Base-by-base conservation (phyloP, 1,140 invertebrate genomes). In the Psilanteris sp. region DNA sequence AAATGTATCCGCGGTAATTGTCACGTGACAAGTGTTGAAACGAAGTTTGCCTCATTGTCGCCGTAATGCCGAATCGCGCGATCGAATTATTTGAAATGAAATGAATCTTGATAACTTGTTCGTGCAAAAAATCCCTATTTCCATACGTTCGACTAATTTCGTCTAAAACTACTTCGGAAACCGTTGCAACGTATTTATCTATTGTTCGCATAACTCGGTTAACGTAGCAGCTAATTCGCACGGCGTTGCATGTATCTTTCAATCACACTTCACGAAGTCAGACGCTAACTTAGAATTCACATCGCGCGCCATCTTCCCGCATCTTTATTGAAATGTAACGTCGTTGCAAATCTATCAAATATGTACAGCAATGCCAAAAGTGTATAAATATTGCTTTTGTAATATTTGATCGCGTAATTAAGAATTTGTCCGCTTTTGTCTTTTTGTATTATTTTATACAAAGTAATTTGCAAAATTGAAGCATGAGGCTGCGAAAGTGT, bases 201-300 rank as follows among this genome's bases (percentile, higher is more conserved):
- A 66, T 66, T 66, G 61, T 66, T 66, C 61, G 48, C 32, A 9
- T 54, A 66, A 66, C 48, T 66, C 39, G 34, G 54, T 66, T 54
- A 66, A 55, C 39, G 48, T 13, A 10, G 1, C 11, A 66, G 61
- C 55, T 66, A 66, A 55, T 54, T 48, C 39, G 14, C 29, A n/a
- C 34, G 6, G 48, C 32, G 59, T 22, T 24, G 44, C 32, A 32
- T 64, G 43, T 43, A 64, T 64, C 46, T 50, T 43, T 64, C 59
- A 52, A 5, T 37, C 29, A 52, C 36, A 39, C 18, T 54, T 66
- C 46, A 66, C 61, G 34, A 32, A 54, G 61, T 54, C 52, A 66
- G 43, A 31, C 18, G 9, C 8, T 52, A 66, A 66, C 61, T 66
- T 66, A 20, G 37, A 36, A 54, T 26, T 22, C 41, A n/a, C 14